phyloP scores from a whole-genome alignment of 1,140 invertebrate species.

The Anoplophora glabripennis region DNA sequence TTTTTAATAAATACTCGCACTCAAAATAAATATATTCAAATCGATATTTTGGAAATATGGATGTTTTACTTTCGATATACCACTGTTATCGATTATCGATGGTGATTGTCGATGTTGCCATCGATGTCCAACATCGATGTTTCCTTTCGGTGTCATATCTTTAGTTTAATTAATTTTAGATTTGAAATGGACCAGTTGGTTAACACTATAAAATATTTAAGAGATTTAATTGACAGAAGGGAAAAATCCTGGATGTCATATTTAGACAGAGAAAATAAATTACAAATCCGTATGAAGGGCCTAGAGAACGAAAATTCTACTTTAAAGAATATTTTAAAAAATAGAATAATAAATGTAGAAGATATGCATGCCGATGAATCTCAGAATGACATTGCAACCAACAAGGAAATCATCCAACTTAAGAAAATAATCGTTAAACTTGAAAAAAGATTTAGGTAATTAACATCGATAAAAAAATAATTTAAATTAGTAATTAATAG shows the following conservation, averaged over 20 bases:
- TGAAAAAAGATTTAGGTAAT: slow-evolving; percentile 26
- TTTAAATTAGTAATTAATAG: no score
- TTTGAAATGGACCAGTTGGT: slow-evolving; percentile 29
- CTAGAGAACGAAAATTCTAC: slow-evolving; percentile 21
- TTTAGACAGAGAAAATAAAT: slow-evolving; percentile 18
- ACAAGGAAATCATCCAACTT: slow-evolving; percentile 14
- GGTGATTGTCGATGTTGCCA: no score
- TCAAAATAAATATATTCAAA: no score
- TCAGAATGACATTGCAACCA: background rate
- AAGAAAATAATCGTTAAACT: slow-evolving; percentile 31
- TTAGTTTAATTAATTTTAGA: no score
- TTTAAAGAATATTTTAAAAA: slow-evolving; percentile 15
- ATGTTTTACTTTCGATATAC: no score
- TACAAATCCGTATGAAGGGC: slow-evolving; percentile 13
- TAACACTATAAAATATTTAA: slow-evolving; percentile 31
- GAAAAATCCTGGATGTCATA: slow-evolving; percentile 21
- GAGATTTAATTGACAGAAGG: slow-evolving; percentile 25
- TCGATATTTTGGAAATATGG: no score
- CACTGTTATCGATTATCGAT: no score
- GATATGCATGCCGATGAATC: slow-evolving; percentile 9
- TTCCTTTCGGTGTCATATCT: no score
- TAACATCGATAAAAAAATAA: no score
- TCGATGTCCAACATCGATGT: no score
- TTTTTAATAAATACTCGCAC: no score
- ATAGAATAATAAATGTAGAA: background rate